Conservation (phyloP, 2,797 vertebrate genomes). For the Pogoniulus pusillus region DNA sequence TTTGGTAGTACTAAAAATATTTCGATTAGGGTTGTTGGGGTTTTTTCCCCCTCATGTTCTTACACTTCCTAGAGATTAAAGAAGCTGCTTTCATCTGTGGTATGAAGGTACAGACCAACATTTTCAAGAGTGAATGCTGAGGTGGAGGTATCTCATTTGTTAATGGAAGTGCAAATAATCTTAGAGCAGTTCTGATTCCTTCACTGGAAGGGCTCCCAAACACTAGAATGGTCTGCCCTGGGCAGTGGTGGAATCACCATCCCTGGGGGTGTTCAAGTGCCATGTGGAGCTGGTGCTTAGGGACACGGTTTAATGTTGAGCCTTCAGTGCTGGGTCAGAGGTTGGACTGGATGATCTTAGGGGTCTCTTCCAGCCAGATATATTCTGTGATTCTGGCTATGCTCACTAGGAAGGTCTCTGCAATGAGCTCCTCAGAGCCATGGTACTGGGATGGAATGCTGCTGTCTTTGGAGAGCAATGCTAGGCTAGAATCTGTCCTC, state of each 20-base stretch:
- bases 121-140: not conserved
- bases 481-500: not conserved
- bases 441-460: rapidly evolving
- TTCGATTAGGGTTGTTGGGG: not conserved
- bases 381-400: not conserved
- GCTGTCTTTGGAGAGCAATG: not conserved
- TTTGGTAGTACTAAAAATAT: not conserved
- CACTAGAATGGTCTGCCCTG: too few relatives aligned
- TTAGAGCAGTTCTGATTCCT: too few relatives aligned
- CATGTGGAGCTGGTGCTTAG: too few relatives aligned
- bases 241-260: too few relatives aligned
- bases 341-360: too few relatives aligned
- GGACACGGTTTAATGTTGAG: too few relatives aligned
- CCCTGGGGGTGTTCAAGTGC: too few relatives aligned
- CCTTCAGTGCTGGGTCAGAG: too few relatives aligned
- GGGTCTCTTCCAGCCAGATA: too few relatives aligned
- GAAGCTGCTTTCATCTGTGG: not conserved
- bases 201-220: too few relatives aligned
- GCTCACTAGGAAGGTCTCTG: not conserved
- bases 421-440: rapidly evolving
- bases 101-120: not conserved
- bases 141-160: not conserved
- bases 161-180: rapidly evolving
- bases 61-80: not conserved
- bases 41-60: not conserved